Evolutionary conservation across 2,113 vertebrate genomes (phyloP).

Genomic region (Epinephelus moara): DNA sequence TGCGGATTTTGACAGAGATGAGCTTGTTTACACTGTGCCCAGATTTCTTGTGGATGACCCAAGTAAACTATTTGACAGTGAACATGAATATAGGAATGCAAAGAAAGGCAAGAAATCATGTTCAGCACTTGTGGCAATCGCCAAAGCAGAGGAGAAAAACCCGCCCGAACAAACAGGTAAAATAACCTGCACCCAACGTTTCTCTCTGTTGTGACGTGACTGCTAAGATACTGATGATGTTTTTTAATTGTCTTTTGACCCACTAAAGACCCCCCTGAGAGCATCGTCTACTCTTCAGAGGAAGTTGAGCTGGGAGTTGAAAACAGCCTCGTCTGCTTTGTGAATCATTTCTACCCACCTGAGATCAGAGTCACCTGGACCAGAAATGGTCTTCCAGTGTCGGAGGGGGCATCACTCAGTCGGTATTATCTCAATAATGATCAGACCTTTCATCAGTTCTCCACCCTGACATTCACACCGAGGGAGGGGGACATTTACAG

Average conservation of each 20-base stretch:
- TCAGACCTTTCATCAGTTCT: slow-evolving; percentile 62
- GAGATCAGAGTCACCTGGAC: slow-evolving; percentile 60
- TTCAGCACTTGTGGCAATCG: background rate
- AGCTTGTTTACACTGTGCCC: slow-evolving; percentile 47
- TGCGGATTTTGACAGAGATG: slow-evolving; percentile 26
- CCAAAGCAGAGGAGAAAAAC: background rate
- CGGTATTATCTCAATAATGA: slow-evolving; percentile 50
- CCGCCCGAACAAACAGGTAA: slow-evolving; percentile 20
- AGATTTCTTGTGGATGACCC: background rate
- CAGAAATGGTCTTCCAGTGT: slow-evolving; percentile 43
- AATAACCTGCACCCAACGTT: background rate
- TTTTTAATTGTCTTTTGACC: slow-evolving; percentile 1
- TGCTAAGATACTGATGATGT: background rate
- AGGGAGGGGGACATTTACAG: slow-evolving; percentile 60
- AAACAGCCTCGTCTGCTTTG: slow-evolving; percentile 82
- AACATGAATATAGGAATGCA: background rate
- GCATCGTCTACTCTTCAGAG: slow-evolving; percentile 59
- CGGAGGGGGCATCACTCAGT: slow-evolving; percentile 31
- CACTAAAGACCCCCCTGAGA: slow-evolving; percentile 73
- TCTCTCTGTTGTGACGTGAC: background rate
- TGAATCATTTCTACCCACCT: slow-evolving; percentile 73
- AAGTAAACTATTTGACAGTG: accelerated
- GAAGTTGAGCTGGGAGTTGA: slow-evolving; percentile 67
- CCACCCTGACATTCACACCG: slow-evolving; percentile 57
- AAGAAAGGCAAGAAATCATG: accelerated